phyloP scores from a whole-genome alignment of 2,888 invertebrate genomes.

The Dendrolimus pini region DNA sequence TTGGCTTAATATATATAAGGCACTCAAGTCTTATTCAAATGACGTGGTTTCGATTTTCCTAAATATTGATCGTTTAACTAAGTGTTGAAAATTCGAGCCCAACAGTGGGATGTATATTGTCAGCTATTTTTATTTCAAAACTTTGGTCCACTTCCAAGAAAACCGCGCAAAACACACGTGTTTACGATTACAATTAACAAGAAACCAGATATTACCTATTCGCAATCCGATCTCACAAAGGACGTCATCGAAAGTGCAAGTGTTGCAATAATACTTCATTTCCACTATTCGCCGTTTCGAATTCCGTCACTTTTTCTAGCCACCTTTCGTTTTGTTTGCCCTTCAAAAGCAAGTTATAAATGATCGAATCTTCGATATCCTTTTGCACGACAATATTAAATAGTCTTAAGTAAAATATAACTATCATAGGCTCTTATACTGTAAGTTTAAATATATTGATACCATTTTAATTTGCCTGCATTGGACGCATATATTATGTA shows the following conservation, averaged over 20 bases:
- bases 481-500: too few relatives aligned
- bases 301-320: slow-evolving; percentile 58
- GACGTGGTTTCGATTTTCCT: too few relatives aligned
- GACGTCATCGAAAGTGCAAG: slow-evolving; percentile 70
- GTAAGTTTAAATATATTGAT: too few relatives aligned
- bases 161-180: slow-evolving; percentile 17
- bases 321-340: slow-evolving; percentile 54
- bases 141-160: neutral
- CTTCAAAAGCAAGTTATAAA: slow-evolving; percentile 69
- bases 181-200: slow-evolving; percentile 24
- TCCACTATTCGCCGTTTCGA: slow-evolving; percentile 52
- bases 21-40: too few relatives aligned
- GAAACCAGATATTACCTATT: slow-evolving; percentile 34
- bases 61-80: too few relatives aligned
- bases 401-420: slow-evolving; percentile 18
- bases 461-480: too few relatives aligned
- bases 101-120: too few relatives aligned
- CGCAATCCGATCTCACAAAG: slow-evolving; percentile 42
- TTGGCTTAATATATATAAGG: too few relatives aligned
- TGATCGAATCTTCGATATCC: slow-evolving; percentile 70
- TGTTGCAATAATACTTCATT: slow-evolving; percentile 73
- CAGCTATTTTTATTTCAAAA: too few relatives aligned
- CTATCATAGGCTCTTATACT: too few relatives aligned
- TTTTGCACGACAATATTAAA: slow-evolving; percentile 39
- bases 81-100: too few relatives aligned